phyloP scores from a whole-genome alignment of 2,113 vertebrate species.

The Ellobius talpinus region DNA sequence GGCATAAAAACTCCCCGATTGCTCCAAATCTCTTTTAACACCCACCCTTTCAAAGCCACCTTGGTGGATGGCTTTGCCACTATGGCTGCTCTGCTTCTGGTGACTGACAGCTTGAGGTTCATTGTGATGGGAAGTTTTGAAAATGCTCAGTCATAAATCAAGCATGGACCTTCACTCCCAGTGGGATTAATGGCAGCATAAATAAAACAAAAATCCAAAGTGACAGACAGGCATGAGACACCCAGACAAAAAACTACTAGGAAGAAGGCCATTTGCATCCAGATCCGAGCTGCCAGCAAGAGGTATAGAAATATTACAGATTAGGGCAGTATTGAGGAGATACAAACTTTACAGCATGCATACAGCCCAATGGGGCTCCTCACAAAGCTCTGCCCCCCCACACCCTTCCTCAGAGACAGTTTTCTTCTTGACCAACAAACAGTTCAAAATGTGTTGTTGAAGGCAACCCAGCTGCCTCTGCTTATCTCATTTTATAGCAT shows the following conservation, averaged over 20 bases:
- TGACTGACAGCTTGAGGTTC: slow-evolving; percentile 19
- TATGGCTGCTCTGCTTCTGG: not conserved
- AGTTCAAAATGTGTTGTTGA: slow-evolving; percentile 54
- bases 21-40: slow-evolving; percentile 54
- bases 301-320: not conserved
- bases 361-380: not conserved
- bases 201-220: slow-evolving; percentile 69
- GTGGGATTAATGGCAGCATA: slow-evolving; percentile 63
- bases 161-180: slow-evolving; percentile 41
- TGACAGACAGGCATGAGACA: slow-evolving; percentile 42
- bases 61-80: not conserved
- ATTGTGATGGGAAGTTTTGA: not conserved
- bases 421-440: slow-evolving; percentile 48
- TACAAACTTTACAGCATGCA: not conserved
- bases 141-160: slow-evolving; percentile 63
- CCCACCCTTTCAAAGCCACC: slow-evolving; percentile 28
- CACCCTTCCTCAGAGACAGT: not conserved
- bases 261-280: slow-evolving; percentile 41
- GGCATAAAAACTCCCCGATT: slow-evolving; percentile 40
- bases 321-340: not conserved
- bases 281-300: slow-evolving; percentile 18
- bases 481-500: slow-evolving; percentile 58
- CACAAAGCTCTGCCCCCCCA: not conserved
- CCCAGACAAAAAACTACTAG: slow-evolving; percentile 22
- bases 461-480: slow-evolving; percentile 39